These are phyloP conservation scores for Ophioninae sp. DNA, from an alignment of 2,888 invertebrate genomes.

Conservation along the genomic window DNA sequence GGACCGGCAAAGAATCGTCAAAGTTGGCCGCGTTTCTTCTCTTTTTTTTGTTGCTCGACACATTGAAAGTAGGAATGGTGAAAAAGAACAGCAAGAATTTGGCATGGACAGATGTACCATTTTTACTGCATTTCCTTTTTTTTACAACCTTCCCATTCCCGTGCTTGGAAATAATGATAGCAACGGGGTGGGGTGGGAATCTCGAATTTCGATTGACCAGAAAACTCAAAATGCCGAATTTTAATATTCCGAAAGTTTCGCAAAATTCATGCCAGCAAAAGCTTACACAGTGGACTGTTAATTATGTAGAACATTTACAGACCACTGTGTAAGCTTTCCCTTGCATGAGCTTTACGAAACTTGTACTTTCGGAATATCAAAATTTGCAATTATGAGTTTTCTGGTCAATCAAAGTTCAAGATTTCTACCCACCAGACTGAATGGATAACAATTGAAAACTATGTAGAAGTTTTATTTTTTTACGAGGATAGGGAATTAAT, in stretches of 20 bases:
- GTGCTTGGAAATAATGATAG: background rate
- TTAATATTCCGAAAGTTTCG: too few relatives aligned
- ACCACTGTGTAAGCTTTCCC: too few relatives aligned
- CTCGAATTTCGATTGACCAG: too few relatives aligned
- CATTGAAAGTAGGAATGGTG: constrained; percentile 48
- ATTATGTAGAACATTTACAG: too few relatives aligned
- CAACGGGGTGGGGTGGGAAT: too few relatives aligned
- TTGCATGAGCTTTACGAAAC: too few relatives aligned
- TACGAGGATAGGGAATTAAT: constrained; percentile 29
- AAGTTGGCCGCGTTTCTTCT: constrained; percentile 45
- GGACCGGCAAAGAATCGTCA: constrained; percentile 36
- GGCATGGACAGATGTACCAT: constrained; percentile 69
- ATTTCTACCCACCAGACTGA: background rate
- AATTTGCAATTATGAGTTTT: too few relatives aligned
- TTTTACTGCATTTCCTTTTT: constrained; percentile 27
- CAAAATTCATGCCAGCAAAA: too few relatives aligned
- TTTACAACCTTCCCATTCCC: background rate
- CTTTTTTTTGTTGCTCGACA: constrained; percentile 45
- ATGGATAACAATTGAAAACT: background rate
- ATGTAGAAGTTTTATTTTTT: background rate
- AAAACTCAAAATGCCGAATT: too few relatives aligned
- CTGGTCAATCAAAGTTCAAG: too few relatives aligned
- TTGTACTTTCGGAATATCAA: too few relatives aligned
- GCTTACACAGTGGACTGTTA: too few relatives aligned
- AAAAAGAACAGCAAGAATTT: constrained; percentile 65